Evolutionary conservation across 2,888 invertebrate genomes (phyloP), one percentile per base, ranked within the genome.

Genomic region (Lasioglossum malachurum): DNA sequence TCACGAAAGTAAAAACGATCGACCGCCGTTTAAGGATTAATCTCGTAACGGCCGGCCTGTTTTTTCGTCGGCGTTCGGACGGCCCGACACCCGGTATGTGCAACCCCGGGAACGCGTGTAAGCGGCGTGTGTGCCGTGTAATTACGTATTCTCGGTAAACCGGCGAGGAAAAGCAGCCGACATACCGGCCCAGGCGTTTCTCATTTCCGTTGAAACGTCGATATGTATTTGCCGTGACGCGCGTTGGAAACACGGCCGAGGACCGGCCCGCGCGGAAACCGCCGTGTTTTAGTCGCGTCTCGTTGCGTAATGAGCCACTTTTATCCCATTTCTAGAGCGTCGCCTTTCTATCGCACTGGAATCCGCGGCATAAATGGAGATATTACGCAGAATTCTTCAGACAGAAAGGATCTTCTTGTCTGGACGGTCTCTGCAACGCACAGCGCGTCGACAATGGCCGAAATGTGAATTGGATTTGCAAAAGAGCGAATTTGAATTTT

Each of bases 61-160:
- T 82, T 83, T 87, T 87, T 81, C 75, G 60, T 77, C 31, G 38
- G n/a, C 57, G 84, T 67, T 67, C 67, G 72, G 67, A 49, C 46
- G 53, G 82, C 69, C 53, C 60, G 82, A 82, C 88, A 88, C 85
- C 83, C 83, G 85, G 81, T 87, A 81, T 71, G 84, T 73, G 78
- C 75, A 73, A 69, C 46, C 46, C 73, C 87, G 46, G 72, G 87
- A 80, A 87, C 83, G 85, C 86, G 84, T 80, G 87, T 86, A 83
- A 88, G 82, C 83, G 83, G 86, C 89, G 85, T 88, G 87, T 83
- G 83, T 83, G 75, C 80, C 88, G 84, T 82, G 88, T 88, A 90
- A 90, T 89, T 89, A 89, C 86, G 87, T 80, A 87, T 90, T 89
- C 88, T 69, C 80, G 78, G 87, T 89, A 88, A 88, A 88, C 35